Evolutionary conservation across 2,797 vertebrate genomes (phyloP).

Genomic region (Erithacus rubecula): DNA sequence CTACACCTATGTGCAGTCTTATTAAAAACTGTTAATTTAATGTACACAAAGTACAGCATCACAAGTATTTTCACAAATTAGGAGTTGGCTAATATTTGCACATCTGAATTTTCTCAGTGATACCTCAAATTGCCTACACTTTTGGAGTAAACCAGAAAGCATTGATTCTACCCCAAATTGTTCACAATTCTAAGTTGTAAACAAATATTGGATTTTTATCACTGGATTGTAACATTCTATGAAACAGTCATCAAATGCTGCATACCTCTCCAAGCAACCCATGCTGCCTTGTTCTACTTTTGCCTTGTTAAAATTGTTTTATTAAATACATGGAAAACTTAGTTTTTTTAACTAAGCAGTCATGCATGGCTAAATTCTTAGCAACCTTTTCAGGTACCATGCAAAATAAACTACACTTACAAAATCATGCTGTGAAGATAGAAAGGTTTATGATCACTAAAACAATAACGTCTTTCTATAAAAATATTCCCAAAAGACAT

Average conservation of each 20-base stretch:
- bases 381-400: neutral
- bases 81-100: neutral
- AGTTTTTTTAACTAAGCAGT: neutral
- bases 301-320: neutral
- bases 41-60: neutral
- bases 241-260: neutral
- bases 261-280: neutral
- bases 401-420: neutral
- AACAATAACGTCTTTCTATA: neutral
- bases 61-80: neutral
- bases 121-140: neutral
- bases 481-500: neutral
- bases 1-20: neutral
- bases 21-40: neutral
- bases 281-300: neutral
- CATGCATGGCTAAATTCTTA: neutral
- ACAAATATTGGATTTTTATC: neutral
- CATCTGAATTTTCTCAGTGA: neutral
- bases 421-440: neutral
- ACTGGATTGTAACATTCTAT: neutral
- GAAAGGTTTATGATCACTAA: neutral
- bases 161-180: neutral
- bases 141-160: neutral
- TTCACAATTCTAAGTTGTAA: neutral
- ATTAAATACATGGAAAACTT: neutral